Percentiles rank a stretch among this genome's conserved stretches.
phyloP scores from a whole-genome alignment of 1,140 invertebrate species.

The Aplysia californica region DNA sequence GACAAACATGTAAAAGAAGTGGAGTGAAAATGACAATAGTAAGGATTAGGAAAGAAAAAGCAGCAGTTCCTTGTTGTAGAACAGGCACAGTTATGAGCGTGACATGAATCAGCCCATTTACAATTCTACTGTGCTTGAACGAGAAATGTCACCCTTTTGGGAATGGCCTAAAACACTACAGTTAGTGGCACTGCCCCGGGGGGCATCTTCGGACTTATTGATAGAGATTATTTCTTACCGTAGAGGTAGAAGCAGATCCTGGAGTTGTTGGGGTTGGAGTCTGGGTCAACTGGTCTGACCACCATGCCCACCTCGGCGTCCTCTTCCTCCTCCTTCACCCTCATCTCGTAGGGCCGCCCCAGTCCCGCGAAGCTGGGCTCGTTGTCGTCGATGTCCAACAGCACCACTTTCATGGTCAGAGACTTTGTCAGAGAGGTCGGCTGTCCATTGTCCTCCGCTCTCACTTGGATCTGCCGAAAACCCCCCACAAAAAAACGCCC shows the following conservation, averaged over 20 bases:
- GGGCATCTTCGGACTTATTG: too few relatives aligned
- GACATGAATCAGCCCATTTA: too few relatives aligned
- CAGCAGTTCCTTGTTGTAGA: too few relatives aligned
- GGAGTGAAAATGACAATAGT: too few relatives aligned
- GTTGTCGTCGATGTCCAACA: conserved; percentile 36
- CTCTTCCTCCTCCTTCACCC: conserved; percentile 22
- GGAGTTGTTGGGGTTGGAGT: conserved; percentile 11
- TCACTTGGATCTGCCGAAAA: conserved; percentile 29
- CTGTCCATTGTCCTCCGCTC: conserved; percentile 31
- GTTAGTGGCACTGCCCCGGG: too few relatives aligned
- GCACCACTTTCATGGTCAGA: conserved; percentile 22
- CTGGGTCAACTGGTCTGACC: conserved; percentile 15
- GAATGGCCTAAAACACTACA: too few relatives aligned
- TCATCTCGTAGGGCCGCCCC: not conserved
- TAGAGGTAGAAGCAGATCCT: conserved; percentile 34
- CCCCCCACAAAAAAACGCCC: not conserved
- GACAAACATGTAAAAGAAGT: too few relatives aligned
- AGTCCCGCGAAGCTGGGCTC: conserved; percentile 4
- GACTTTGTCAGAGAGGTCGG: conserved; percentile 6
- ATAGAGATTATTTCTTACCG: too few relatives aligned
- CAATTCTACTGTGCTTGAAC: too few relatives aligned
- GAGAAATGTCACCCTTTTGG: too few relatives aligned
- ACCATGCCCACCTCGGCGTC: conserved; percentile 17
- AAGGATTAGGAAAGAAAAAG: too few relatives aligned
- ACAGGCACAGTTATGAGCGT: too few relatives aligned